Conservation (phyloP, 2,888 invertebrate species). For the Podotricha telesiphe region DNA sequence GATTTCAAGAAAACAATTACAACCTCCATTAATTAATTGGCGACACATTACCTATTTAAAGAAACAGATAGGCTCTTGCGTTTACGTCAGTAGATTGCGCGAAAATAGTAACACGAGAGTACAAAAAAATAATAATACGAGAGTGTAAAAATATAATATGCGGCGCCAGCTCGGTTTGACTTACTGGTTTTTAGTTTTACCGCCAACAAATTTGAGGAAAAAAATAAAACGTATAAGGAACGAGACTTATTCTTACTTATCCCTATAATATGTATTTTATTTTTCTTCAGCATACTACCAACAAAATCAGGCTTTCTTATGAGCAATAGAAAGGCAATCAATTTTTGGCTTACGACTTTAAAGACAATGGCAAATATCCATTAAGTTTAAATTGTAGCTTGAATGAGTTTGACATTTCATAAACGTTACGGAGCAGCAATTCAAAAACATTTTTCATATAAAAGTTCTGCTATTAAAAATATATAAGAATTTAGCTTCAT, state of each 20-base stretch:
- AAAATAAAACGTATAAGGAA: too few relatives aligned
- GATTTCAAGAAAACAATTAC: constrained; percentile 13
- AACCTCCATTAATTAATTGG: constrained; percentile 10
- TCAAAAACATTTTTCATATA: background rate
- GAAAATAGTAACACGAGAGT: background rate
- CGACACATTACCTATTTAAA: constrained; percentile 10
- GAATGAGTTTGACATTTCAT: constrained; percentile 16
- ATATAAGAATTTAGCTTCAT: background rate
- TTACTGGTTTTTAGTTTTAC: too few relatives aligned
- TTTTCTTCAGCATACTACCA: background rate
- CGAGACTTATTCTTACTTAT: too few relatives aligned
- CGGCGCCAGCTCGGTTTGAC: too few relatives aligned
- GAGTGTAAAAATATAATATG: too few relatives aligned
- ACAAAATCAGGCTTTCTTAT: background rate
- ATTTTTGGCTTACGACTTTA: background rate
- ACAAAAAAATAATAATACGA: background rate
- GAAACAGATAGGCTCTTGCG: background rate
- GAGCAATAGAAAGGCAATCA: background rate
- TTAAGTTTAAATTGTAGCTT: background rate
- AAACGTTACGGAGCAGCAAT: constrained; percentile 3
- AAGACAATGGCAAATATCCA: constrained; percentile 5
- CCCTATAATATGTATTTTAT: too few relatives aligned
- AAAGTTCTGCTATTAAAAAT: background rate
- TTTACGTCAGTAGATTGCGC: background rate
- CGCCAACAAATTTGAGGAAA: too few relatives aligned